phyloP scores from a whole-genome alignment of 2,888 invertebrate genomes.

The Phaonia tiefii region DNA sequence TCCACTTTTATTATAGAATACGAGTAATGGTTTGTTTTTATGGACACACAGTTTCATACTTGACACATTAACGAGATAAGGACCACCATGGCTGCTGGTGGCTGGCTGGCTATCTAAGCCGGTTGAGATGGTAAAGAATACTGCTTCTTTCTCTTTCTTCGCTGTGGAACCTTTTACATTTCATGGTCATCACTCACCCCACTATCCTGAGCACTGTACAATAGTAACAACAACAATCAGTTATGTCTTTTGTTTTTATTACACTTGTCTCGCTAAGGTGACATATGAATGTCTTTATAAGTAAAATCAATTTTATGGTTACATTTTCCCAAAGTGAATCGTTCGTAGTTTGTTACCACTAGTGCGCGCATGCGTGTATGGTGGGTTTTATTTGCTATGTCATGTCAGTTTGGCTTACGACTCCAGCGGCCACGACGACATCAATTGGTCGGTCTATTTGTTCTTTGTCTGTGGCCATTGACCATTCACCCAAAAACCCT shows the following conservation, averaged over 20 bases:
- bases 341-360: not conserved
- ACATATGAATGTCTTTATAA: conserved; percentile 68
- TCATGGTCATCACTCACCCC: conserved; percentile 62
- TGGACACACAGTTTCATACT: conserved; percentile 55
- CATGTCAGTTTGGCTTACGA: not conserved
- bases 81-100: conserved; percentile 58
- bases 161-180: conserved; percentile 22
- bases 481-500: not conserved
- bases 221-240: conserved; percentile 44
- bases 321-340: conserved; percentile 27
- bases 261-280: conserved; percentile 63
- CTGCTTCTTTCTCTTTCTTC: too few species aligned
- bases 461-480: conserved; percentile 19
- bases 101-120: not conserved
- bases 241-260: conserved; percentile 66
- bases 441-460: conserved; percentile 44
- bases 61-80: conserved; percentile 66
- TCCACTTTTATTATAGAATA: conserved; percentile 54
- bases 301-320: conserved; percentile 61
- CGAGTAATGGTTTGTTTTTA: conserved; percentile 56
- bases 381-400: conserved; percentile 20
- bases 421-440: not conserved
- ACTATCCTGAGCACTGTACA: too few species aligned
- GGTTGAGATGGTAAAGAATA: not conserved
- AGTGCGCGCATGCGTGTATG: not conserved